phyloP scores from a whole-genome alignment of 2,797 vertebrate genomes.

The Cheirogaleus major region DNA sequence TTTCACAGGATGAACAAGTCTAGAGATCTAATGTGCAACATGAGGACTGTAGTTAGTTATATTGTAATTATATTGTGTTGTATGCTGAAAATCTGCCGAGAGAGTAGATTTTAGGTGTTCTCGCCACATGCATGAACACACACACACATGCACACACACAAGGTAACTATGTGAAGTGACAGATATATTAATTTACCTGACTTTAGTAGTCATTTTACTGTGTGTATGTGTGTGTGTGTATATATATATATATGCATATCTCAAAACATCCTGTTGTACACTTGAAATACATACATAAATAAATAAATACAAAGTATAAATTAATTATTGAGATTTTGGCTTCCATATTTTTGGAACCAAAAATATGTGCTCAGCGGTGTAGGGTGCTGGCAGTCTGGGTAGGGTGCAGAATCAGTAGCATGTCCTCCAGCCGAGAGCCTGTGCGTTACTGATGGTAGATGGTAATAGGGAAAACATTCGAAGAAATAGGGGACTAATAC shows the following conservation, averaged over 20 bases:
- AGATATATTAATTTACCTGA: background rate
- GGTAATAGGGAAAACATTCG: background rate
- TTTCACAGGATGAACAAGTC: too few species aligned
- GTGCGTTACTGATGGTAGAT: background rate
- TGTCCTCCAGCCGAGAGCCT: accelerated
- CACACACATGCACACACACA: background rate
- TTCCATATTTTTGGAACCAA: background rate
- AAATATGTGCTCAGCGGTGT: background rate
- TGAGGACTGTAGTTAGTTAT: background rate
- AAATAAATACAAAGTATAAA: background rate
- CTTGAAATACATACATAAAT: background rate
- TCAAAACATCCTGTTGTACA: background rate
- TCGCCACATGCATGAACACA: accelerated
- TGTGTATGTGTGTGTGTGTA: background rate
- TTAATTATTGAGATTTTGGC: background rate
- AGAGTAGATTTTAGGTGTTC: too few species aligned
- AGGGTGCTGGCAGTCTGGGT: accelerated
- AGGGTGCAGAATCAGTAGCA: background rate
- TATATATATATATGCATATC: background rate
- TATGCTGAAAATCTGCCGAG: background rate
- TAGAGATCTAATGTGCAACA: too few species aligned
- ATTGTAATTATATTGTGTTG: accelerated
- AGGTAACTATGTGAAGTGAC: background rate
- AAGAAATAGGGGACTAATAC: background rate
- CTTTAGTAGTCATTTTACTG: background rate